Percentiles rank a stretch among this genome's conserved stretches.
These are phyloP conservation scores for Babyrousa celebensis DNA, from an alignment of 2,797 vertebrate genomes.

Conservation along the genomic window DNA sequence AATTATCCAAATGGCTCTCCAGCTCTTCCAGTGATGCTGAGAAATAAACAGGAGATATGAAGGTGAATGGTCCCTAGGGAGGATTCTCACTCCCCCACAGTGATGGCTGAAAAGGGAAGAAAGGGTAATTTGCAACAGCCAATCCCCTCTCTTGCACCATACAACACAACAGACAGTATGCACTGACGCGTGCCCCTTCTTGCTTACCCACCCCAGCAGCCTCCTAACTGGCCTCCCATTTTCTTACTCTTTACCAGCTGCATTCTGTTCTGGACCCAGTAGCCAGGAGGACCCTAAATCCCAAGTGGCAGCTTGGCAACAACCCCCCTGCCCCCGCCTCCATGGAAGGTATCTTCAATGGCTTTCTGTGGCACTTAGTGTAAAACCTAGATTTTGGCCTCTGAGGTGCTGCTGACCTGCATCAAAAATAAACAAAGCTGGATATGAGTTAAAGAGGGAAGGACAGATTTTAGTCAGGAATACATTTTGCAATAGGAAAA, in stretches of 20 bases:
- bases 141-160: neutral
- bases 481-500: neutral
- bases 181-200: neutral
- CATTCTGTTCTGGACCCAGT: neutral
- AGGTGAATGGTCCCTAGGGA: neutral
- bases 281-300: neutral
- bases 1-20: neutral
- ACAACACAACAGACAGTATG: neutral
- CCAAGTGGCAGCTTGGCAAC: neutral
- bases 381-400: constrained; percentile 5
- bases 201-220: neutral
- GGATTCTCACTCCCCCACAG: neutral
- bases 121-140: neutral
- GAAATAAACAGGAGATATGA: neutral
- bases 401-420: neutral
- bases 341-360: neutral
- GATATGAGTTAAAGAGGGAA: neutral
- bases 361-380: constrained; percentile 20
- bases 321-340: no score
- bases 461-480: constrained; percentile 9
- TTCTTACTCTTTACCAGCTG: neutral
- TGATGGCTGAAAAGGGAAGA: neutral
- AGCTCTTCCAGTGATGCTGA: neutral
- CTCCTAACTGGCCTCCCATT: neutral
- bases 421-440: constrained; percentile 8